Percentiles rank a stretch among this genome's conserved stretches.
These are phyloP conservation scores for Chaenodraco wilsoni DNA, from an alignment of 2,797 vertebrate species.

Conservation along the genomic window DNA sequence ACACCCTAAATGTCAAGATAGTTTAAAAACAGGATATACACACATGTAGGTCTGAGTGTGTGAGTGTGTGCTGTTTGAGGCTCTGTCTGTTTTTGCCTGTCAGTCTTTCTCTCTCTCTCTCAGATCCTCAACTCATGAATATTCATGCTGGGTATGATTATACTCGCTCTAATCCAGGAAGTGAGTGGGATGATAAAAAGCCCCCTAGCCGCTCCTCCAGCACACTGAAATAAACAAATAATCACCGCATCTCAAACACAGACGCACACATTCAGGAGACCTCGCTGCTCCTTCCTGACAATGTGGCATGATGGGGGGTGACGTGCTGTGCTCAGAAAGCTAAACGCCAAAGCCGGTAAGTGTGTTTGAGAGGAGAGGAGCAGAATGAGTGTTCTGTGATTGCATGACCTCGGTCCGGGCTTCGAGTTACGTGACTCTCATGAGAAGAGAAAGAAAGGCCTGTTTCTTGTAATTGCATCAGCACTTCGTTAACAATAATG, in stretches of 20 bases:
- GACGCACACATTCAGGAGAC: conserved; percentile 5
- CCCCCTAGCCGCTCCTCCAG: conserved; percentile 22
- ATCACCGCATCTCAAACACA: conserved; percentile 39
- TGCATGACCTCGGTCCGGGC: conserved; percentile 33
- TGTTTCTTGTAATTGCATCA: conserved; percentile 80
- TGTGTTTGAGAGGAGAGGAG: conserved; percentile 31
- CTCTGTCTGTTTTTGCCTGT: conserved; percentile 38
- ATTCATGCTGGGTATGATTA: conserved; percentile 64
- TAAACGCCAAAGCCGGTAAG: conserved; percentile 4
- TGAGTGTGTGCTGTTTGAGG: conserved; percentile 14
- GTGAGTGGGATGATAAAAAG: conserved; percentile 68
- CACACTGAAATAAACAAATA: conserved; percentile 60
- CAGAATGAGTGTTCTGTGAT: conserved; percentile 41
- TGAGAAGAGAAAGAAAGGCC: conserved; percentile 47
- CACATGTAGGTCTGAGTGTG: background rate
- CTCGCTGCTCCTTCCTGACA: conserved; percentile 6
- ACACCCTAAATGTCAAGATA: background rate
- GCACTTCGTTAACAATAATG: conserved; percentile 72
- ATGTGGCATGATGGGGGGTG: conserved; percentile 1
- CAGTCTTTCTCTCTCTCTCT: conserved; percentile 42
- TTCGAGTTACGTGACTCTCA: conserved; percentile 49
- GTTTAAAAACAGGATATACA: background rate
- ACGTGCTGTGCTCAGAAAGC: background rate
- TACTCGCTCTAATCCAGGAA: conserved; percentile 65
- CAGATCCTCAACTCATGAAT: conserved; percentile 61